These are phyloP conservation scores for Crenuchus spilurus DNA, from an alignment of 2,797 vertebrate genomes.

Conservation along the genomic window DNA sequence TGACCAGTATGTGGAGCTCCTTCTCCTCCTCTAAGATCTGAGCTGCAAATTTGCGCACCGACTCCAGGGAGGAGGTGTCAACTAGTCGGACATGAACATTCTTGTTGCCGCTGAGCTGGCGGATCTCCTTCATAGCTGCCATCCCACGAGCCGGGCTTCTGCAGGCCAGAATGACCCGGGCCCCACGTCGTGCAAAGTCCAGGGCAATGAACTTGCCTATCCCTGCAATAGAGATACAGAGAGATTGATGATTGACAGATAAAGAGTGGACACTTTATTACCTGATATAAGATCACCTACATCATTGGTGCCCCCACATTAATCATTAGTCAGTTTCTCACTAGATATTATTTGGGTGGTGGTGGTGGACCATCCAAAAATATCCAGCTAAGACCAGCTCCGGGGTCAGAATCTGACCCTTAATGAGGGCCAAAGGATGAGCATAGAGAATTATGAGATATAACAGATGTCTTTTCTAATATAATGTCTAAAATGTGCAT, in stretches of 20 bases:
- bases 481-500: too few relatives aligned
- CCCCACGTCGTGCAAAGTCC: slow-evolving; percentile 83
- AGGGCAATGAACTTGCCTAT: slow-evolving; percentile 83
- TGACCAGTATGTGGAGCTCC: slow-evolving; percentile 84
- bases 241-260: background rate
- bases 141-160: slow-evolving; percentile 71
- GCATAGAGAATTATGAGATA: too few relatives aligned
- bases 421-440: too few relatives aligned
- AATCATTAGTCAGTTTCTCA: too few relatives aligned
- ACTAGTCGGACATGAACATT: slow-evolving; percentile 77
- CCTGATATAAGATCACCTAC: too few relatives aligned
- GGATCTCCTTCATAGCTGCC: slow-evolving; percentile 76
- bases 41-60: slow-evolving; percentile 76
- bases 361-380: too few relatives aligned
- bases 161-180: slow-evolving; percentile 86
- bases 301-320: too few relatives aligned
- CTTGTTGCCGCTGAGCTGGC: slow-evolving; percentile 68
- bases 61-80: slow-evolving; percentile 82
- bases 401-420: too few relatives aligned
- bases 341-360: too few relatives aligned
- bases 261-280: too few relatives aligned
- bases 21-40: slow-evolving; percentile 75
- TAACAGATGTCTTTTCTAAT: too few relatives aligned
- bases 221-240: slow-evolving; percentile 66
- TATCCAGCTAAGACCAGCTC: too few relatives aligned